Conservation (phyloP, 2,113 vertebrate species). For the Indicator maculatus region DNA sequence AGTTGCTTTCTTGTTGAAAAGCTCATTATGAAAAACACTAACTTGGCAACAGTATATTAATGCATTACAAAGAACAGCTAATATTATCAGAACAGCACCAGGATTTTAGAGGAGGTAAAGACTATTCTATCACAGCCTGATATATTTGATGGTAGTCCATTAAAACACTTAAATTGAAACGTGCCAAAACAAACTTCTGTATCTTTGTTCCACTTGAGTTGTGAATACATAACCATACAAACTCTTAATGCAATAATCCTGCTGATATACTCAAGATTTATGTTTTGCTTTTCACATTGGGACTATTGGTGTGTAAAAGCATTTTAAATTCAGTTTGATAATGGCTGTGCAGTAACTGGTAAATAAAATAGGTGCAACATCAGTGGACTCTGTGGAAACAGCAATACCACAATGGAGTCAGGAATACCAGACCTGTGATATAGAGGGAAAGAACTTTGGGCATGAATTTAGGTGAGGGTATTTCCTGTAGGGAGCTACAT, state of each 20-base stretch:
- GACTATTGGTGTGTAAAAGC: background rate
- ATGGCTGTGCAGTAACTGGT: background rate
- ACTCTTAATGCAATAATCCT: background rate
- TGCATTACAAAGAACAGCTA: background rate
- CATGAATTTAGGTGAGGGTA: background rate
- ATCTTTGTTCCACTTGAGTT: background rate
- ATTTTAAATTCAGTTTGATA: background rate
- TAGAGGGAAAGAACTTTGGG: background rate
- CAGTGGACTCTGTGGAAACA: background rate
- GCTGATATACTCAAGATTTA: background rate
- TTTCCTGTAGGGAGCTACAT: background rate
- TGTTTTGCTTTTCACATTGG: background rate
- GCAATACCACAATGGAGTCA: background rate
- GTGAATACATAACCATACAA: background rate
- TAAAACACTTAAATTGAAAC: background rate
- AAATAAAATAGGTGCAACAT: background rate
- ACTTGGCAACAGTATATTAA: background rate
- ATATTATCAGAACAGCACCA: background rate
- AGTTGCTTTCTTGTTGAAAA: background rate
- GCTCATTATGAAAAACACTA: background rate
- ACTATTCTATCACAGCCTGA: background rate
- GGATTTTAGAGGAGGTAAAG: background rate
- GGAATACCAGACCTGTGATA: background rate
- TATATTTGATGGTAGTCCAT: background rate
- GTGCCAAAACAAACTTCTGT: background rate